Evolutionary conservation across 2,888 invertebrate genomes (phyloP), one percentile per base, ranked within the genome.

Genomic region (Tipula lateralis): DNA sequence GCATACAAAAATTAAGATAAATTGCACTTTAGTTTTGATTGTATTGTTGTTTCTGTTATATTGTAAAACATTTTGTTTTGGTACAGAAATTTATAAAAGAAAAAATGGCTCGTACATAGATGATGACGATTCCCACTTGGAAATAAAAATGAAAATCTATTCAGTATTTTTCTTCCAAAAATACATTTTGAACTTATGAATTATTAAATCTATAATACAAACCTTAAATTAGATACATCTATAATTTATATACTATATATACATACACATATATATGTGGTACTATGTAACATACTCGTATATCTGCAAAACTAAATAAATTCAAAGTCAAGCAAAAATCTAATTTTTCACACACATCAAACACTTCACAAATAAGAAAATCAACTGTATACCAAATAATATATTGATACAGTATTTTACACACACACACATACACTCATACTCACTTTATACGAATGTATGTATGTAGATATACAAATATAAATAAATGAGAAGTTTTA

Each of bases 281-380:
- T 50, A 50, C 19, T 44, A 50, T 36, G 16, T 16, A n/a, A 36
- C 44, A n/a, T 44, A 13, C 32, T 32, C 9, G 9, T n/a, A 13
- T 39, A 39, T 39, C 3, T 13, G 13, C 66, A 24, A 24, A 66
- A 19, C 9, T 9, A 66, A 24, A 24, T 66, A 66, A 66, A 66
- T 66, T 66, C 24, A 24, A 24, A 66, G 66, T 24, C 24, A 66
- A 66, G 66, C 12, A 24, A 66, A 66, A 66, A 24, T 66, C 66
- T 66, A 66, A 66, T 66, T 66, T 66, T 66, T 66, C 66, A 66
- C 66, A 66, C 66, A 66, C 66, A 66, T 66, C 66, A 66, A 66
- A 66, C 66, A 66, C 66, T 66, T 66, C 66, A 24, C 66, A 66
- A n/a, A 66, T 66, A 50, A 50, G 50, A 50, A 50, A 50, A 19